These are phyloP conservation scores for Apis florea DNA, from an alignment of 1,140 invertebrate species.

Conservation along the genomic window DNA sequence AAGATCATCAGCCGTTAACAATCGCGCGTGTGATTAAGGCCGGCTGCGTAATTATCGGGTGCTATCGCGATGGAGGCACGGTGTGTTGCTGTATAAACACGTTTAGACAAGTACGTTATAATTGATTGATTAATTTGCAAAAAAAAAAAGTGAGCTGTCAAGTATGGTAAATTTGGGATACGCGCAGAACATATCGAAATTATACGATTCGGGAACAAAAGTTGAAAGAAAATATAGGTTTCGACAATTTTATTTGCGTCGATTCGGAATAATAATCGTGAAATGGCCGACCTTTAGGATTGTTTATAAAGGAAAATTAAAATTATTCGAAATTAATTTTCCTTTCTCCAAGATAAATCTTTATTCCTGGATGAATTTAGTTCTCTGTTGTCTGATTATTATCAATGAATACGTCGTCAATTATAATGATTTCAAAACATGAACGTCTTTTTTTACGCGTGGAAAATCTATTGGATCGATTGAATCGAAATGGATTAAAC, in stretches of 20 bases:
- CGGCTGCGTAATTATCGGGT: slow-evolving; percentile 28
- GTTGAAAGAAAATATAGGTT: too few relatives aligned
- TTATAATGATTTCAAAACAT: neutral
- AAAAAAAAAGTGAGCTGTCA: neutral
- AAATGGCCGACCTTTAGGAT: neutral
- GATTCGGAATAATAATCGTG: too few relatives aligned
- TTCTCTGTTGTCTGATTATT: neutral
- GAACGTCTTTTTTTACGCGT: neutral
- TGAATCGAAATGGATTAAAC: neutral
- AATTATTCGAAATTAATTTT: slow-evolving; percentile 8
- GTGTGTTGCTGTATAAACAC: neutral
- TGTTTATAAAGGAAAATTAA: neutral
- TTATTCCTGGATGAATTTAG: slow-evolving; percentile 17
- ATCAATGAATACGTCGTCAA: too few relatives aligned
- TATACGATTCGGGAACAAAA: too few relatives aligned
- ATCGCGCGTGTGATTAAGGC: slow-evolving; percentile 34
- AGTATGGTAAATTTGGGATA: neutral
- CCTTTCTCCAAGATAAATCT: slow-evolving; percentile 12
- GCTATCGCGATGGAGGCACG: neutral
- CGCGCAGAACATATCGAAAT: too few relatives aligned
- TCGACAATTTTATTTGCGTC: too few relatives aligned
- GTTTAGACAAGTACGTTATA: neutral
- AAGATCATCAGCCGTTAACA: slow-evolving; percentile 39
- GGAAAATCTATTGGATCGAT: neutral
- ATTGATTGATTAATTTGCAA: slow-evolving; percentile 5